A percentile compares a stretch with the other conserved stretches of the same genome.
Conservation (phyloP, 2,113 vertebrate genomes). For the Tamias sibiricus region DNA sequence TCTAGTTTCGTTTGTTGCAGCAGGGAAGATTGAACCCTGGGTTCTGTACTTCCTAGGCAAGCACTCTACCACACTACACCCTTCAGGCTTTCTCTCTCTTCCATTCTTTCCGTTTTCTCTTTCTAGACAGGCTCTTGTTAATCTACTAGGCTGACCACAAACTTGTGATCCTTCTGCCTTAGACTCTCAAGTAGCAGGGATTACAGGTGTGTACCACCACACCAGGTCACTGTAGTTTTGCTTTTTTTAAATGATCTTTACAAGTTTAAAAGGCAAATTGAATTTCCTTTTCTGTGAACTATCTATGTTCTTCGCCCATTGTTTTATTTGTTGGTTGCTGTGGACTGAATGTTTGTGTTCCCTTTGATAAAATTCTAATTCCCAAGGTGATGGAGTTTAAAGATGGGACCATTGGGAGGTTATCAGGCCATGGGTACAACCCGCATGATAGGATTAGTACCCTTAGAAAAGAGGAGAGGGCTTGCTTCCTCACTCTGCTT, state of each 20-base stretch:
- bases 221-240: not conserved
- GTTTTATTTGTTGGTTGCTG: not conserved
- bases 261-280: constrained; percentile 23
- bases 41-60: too few relatives aligned
- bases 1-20: not conserved
- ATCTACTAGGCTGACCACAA: too few relatives aligned
- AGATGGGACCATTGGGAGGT: not conserved
- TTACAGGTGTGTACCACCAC: too few relatives aligned
- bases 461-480: not conserved
- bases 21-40: too few relatives aligned
- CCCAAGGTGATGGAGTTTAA: not conserved
- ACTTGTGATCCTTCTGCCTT: too few relatives aligned
- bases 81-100: too few relatives aligned
- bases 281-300: constrained; percentile 26
- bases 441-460: too few relatives aligned
- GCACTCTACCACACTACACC: too few relatives aligned
- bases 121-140: too few relatives aligned
- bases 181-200: too few relatives aligned
- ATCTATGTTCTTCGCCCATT: not conserved
- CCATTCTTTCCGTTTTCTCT: too few relatives aligned
- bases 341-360: not conserved
- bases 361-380: not conserved
- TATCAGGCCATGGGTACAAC: not conserved
- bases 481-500: not conserved
- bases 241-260: not conserved